These are phyloP conservation scores for Brachyalestes nurse DNA, from an alignment of 2,797 vertebrate species.

Conservation along the genomic window DNA sequence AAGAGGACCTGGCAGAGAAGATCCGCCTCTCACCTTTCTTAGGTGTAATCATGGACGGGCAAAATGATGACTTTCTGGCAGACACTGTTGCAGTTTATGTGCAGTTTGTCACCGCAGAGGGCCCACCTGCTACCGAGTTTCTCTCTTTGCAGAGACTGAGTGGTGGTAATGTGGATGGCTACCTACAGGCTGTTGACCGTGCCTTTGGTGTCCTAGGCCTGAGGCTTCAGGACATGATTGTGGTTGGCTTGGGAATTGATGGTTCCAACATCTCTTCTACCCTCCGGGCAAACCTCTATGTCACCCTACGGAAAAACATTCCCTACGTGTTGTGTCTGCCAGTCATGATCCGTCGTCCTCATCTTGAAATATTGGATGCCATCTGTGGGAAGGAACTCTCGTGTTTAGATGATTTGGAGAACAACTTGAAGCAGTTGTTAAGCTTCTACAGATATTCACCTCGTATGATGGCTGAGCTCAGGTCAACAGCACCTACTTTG, in stretches of 20 bases:
- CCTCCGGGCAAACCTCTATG: constrained; percentile 88
- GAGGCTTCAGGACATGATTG: constrained; percentile 87
- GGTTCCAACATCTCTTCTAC: constrained; percentile 88
- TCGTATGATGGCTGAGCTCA: constrained; percentile 90
- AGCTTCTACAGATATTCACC: constrained; percentile 97
- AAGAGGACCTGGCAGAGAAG: constrained; percentile 92
- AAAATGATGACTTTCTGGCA: constrained; percentile 88
- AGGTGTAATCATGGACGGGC: constrained; percentile 92
- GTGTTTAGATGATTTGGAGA: constrained; percentile 94
- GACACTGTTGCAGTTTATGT: constrained; percentile 92
- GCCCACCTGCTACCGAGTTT: constrained; percentile 90
- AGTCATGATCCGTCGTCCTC: constrained; percentile 93
- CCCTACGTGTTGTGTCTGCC: constrained; percentile 94
- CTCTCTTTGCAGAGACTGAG: constrained; percentile 92
- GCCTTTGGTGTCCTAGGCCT: constrained; percentile 89
- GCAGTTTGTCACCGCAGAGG: constrained; percentile 89
- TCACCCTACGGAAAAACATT: constrained; percentile 89
- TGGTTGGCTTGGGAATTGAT: constrained; percentile 89
- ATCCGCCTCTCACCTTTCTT: constrained; percentile 92
- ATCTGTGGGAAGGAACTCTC: constrained; percentile 95
- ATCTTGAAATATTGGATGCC: constrained; percentile 91
- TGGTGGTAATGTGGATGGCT: constrained; percentile 86
- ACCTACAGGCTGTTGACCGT: constrained; percentile 90
- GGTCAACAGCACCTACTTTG: constrained; percentile 87
- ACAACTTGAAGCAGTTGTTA: constrained; percentile 94